These are phyloP conservation scores for Eilema griseolum DNA, from an alignment of 2,888 invertebrate genomes.

Conservation along the genomic window DNA sequence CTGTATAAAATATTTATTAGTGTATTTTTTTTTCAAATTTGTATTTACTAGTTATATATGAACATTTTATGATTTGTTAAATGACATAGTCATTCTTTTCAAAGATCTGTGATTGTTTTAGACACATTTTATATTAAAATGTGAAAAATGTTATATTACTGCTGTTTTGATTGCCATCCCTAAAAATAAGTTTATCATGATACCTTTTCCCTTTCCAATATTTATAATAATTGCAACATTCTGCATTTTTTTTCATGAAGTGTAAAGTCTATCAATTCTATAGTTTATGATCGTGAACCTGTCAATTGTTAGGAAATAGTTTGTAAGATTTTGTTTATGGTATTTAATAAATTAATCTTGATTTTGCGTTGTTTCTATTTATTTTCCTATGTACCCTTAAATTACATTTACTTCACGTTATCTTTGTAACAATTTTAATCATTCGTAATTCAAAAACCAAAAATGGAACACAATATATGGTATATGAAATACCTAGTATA, in stretches of 20 bases:
- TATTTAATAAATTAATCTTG: conserved; percentile 77
- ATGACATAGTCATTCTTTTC: conserved; percentile 58
- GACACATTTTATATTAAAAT: conserved; percentile 86
- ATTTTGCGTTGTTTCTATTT: conserved; percentile 80
- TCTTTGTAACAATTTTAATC: neutral
- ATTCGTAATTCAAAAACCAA: neutral
- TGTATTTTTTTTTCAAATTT: conserved; percentile 12
- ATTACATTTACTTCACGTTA: neutral
- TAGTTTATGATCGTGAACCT: conserved; percentile 39
- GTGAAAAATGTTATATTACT: conserved; percentile 64
- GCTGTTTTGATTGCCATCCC: conserved; percentile 74
- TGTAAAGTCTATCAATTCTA: conserved; percentile 24
- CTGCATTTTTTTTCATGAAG: conserved; percentile 6
- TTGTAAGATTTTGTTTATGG: conserved; percentile 59
- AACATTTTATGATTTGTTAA: conserved; percentile 42
- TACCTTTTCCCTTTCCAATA: conserved; percentile 20
- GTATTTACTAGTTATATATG: conserved; percentile 11
- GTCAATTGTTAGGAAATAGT: conserved; percentile 45
- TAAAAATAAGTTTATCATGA: conserved; percentile 23
- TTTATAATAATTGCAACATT: conserved; percentile 22
- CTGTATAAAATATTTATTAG: conserved; percentile 5
- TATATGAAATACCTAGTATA: too few species aligned
- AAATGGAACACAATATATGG: too few species aligned
- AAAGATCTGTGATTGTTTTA: conserved; percentile 75
- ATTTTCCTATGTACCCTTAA: conserved; percentile 17